These are phyloP conservation scores for Thyatira batis DNA, from an alignment of 2,888 invertebrate genomes.

Conservation along the genomic window DNA sequence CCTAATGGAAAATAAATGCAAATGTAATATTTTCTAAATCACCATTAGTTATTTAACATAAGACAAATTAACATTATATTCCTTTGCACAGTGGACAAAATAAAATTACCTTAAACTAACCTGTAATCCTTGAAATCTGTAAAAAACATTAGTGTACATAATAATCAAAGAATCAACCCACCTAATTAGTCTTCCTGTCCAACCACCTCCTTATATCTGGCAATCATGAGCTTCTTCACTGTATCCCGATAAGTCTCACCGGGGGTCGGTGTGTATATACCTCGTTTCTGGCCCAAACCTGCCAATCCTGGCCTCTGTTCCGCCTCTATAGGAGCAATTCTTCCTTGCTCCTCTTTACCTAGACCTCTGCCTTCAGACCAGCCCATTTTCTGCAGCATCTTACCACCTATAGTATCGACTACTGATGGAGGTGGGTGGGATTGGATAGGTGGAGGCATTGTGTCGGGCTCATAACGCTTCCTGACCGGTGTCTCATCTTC, in stretches of 20 bases:
- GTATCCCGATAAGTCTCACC: constrained; percentile 95
- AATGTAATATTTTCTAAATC: too few species aligned
- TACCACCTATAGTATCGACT: constrained; percentile 96
- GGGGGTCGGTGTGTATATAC: constrained; percentile 89
- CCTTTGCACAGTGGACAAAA: too few species aligned
- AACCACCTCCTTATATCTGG: constrained; percentile 91
- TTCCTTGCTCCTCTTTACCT: constrained; percentile 95
- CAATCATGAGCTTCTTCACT: constrained; percentile 94
- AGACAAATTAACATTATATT: too few species aligned
- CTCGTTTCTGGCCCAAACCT: constrained; percentile 92
- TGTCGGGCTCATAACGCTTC: constrained; percentile 68
- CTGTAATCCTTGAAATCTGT: constrained; percentile 35
- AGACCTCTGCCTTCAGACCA: constrained; percentile 99
- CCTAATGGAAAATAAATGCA: too few species aligned
- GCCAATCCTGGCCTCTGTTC: constrained; percentile 86
- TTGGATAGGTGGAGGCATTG: constrained; percentile 75
- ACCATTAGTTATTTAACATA: too few species aligned
- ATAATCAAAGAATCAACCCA: constrained; percentile 50
- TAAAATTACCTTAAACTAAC: constrained; percentile 55
- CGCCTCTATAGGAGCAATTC: constrained; percentile 96
- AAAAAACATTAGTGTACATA: constrained; percentile 28
- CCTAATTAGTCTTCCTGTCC: constrained; percentile 82
- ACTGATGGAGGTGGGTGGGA: constrained; percentile 85
- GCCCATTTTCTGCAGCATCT: constrained; percentile 98
- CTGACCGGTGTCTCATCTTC: constrained; percentile 87